Base-by-base conservation (phyloP, 2,113 vertebrate genomes). In the Erinaceus europaeus region DNA sequence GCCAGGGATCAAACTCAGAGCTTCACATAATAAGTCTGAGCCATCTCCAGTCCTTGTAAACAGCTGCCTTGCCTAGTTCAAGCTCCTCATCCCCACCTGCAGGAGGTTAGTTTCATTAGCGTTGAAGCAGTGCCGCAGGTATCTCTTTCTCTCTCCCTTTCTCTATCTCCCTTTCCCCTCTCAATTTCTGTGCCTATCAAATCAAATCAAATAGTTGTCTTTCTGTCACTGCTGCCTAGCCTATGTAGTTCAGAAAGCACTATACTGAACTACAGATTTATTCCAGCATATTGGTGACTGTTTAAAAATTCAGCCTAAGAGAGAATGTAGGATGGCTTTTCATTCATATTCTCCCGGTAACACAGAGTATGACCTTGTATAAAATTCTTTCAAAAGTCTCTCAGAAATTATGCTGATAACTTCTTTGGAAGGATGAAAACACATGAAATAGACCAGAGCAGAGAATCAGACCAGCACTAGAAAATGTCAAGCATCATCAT, bases 351-450 rank as follows among this genome's bases (percentile, higher is more conserved):
- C 61, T 78, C 67, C 65, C 0, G 0, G 27, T n/a, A 36, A 75
- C 71, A 74, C 20, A 53, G 12, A 14, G 29, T 50, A 61, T 32
- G 59, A 74, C 34, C 42, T 82, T 65, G 46, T 10, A 40, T 57
- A 55, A 42, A 80, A 68, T 57, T 68, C 71, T 40, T 85, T 68
- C 38, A 29, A n/a, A n/a, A n/a, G 27, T 73, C 40, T 55, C 68
- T 75, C 34, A 79, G 62, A 89, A 88, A 86, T 84, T 48, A 73
- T 4, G 14, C 8, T 59, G 34, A 89, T 84, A 73, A 69, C 46
- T 73, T 89, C 34, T 55, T 69, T 42, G 23, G 44, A 84, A 89
- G 42, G 50, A 68, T 25, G 65, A 57, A 81, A 40, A 57, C 15
- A 55, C 48, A 55, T 34, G 57, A 73, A 84, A 57, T 68, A 57